Evolutionary conservation across 2,113 vertebrate species (phyloP), one percentile per base, ranked within the genome.

Genomic region (Pelecanoides urinatrix): DNA sequence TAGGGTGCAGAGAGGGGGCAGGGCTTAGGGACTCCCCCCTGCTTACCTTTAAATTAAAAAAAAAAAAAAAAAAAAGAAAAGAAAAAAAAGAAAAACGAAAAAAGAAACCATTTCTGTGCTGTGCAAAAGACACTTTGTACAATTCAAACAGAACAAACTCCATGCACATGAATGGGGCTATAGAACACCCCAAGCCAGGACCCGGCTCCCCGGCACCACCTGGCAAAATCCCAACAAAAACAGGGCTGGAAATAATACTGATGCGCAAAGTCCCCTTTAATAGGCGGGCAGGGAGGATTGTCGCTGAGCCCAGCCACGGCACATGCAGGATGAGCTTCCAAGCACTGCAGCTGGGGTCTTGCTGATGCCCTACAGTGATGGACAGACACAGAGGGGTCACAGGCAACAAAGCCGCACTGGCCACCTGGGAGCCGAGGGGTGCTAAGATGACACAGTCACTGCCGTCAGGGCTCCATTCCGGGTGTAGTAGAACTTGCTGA

Each of bases 401-500:
- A 53, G 96, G 94, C 96, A 75, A 71, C 73, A 22, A 74, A 55
- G 92, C 94, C n/a, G 4, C 27, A 2, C 72, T 10, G 90, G 94
- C 90, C 22, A 32, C 84, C 62, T 3, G 2, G 76, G 95, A 88
- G 95, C 95, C 80, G 0, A 0, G 79, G 86, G 93, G 67, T 62
- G 98, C 99, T 99, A 99, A 18, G 99, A 99, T 16, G 99, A 99
- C 26, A 99, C 99, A 0, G 99, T 99, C 96, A 99, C 99, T 4
- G 99, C 99, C 34, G 99, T 99, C 88, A 99, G 98, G 68, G 98
- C 99, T 32, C 98, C 99, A 2, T 99, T 99, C 87, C 99, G 98
- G 96, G 98, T 99, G 97, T 99, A 99, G 89, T 98, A 98, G 98
- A 99, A 99, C 98, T 99, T 99, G 85, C 97, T 98, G 97, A 99